Conservation (phyloP, 2,888 invertebrate species). For the Ametastegia equiseti region DNA sequence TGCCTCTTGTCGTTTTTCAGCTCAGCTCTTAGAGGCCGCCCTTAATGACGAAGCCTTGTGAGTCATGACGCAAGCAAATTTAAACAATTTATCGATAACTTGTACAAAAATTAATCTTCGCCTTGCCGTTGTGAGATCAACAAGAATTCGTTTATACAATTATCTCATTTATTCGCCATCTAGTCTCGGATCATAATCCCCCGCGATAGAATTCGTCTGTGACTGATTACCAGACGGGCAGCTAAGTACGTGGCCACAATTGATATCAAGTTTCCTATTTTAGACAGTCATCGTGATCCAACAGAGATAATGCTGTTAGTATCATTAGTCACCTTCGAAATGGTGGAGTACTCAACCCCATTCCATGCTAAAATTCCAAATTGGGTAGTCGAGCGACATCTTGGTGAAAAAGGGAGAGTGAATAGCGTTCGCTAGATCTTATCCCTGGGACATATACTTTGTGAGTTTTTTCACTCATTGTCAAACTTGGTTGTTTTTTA, state of each 20-base stretch:
- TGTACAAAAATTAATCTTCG: slow-evolving; percentile 20
- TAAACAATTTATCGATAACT: slow-evolving; percentile 21
- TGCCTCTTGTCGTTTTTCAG: slow-evolving; percentile 36
- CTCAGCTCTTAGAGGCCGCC: slow-evolving; percentile 33
- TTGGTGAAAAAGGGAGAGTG: slow-evolving; percentile 27
- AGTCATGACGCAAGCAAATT: slow-evolving; percentile 44
- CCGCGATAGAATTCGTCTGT: not conserved
- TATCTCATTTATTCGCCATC: not conserved
- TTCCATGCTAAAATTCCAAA: not conserved
- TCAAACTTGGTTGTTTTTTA: not conserved
- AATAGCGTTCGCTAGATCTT: not conserved
- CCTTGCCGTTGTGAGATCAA: not conserved
- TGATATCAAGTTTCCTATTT: slow-evolving; percentile 10
- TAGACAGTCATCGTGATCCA: slow-evolving; percentile 17
- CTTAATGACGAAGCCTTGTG: slow-evolving; percentile 44
- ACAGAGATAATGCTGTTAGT: slow-evolving; percentile 7
- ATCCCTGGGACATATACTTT: not conserved
- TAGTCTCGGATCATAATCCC: not conserved
- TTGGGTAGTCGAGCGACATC: slow-evolving; percentile 29
- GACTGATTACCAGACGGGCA: not conserved
- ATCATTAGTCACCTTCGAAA: slow-evolving; percentile 22
- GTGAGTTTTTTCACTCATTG: not conserved
- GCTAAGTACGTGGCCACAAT: not conserved
- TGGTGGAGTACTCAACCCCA: not conserved
- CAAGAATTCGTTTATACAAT: not conserved